These are phyloP conservation scores for Atlantisia rogersi DNA, from an alignment of 2,113 vertebrate species.

Conservation along the genomic window DNA sequence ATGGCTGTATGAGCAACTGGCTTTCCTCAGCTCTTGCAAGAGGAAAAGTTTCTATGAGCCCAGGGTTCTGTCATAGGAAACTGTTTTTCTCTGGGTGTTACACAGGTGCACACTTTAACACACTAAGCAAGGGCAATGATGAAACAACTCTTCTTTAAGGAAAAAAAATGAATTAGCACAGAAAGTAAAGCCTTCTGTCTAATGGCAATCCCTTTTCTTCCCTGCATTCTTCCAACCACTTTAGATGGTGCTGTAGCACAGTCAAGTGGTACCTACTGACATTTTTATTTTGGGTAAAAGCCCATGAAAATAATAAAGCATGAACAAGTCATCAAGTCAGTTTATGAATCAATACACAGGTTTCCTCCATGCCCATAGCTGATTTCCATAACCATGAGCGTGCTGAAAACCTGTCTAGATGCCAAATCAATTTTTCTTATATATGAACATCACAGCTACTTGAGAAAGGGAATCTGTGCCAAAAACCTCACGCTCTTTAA, in stretches of 20 bases:
- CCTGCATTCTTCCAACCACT: background rate
- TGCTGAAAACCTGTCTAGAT: slow-evolving; percentile 66
- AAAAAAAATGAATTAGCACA: background rate
- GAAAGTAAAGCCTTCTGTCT: background rate
- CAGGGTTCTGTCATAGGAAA: background rate
- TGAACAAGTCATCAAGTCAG: slow-evolving; percentile 68
- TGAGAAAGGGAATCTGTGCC: slow-evolving; percentile 59
- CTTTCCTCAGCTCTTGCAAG: background rate
- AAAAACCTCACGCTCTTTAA: slow-evolving; percentile 69
- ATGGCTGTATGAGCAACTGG: background rate
- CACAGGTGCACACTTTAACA: background rate
- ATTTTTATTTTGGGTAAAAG: slow-evolving; percentile 61
- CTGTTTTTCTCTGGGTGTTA: background rate
- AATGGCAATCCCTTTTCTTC: slow-evolving; percentile 11
- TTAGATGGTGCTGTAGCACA: slow-evolving; percentile 50
- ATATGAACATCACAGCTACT: slow-evolving; percentile 62
- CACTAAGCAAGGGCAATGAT: background rate
- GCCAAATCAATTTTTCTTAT: slow-evolving; percentile 73
- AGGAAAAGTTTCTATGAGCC: background rate
- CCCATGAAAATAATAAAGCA: slow-evolving; percentile 64
- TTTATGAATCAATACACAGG: slow-evolving; percentile 70
- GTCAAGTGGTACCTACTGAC: slow-evolving; percentile 54
- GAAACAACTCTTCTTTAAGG: background rate
- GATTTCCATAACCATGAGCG: slow-evolving; percentile 62
- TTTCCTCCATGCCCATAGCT: slow-evolving; percentile 65